Percentiles rank a stretch among this genome's conserved stretches.
phyloP scores from a whole-genome alignment of 2,888 invertebrate species.

The Drosophila aldrichi region DNA sequence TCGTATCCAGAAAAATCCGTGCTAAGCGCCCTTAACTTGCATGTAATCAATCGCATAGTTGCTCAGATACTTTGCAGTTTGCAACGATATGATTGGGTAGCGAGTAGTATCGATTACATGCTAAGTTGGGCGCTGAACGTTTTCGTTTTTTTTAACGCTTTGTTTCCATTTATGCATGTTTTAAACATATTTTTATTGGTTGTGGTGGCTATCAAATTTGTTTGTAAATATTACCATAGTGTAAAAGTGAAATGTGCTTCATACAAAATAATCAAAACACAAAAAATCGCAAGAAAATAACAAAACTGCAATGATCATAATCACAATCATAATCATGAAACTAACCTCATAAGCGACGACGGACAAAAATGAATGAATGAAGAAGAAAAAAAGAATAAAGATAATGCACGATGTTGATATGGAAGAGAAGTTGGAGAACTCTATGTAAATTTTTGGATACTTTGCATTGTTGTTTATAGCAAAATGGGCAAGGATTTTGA shows the following conservation, averaged over 20 bases:
- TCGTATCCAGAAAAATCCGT: neutral
- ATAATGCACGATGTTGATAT: neutral
- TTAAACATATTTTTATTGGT: conserved; percentile 18
- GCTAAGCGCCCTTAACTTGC: neutral
- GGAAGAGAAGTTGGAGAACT: neutral
- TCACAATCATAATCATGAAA: conserved; percentile 25
- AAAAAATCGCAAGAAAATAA: conserved; percentile 8
- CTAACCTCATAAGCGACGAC: conserved; percentile 15
- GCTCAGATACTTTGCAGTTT: conserved; percentile 7
- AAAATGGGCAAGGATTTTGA: conserved; percentile 87
- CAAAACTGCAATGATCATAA: conserved; percentile 17
- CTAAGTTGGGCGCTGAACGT: conserved; percentile 15
- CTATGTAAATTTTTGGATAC: conserved; percentile 8
- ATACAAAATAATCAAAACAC: neutral
- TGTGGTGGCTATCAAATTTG: conserved; percentile 23
- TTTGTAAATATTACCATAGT: conserved; percentile 6
- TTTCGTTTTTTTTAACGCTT: conserved; percentile 2
- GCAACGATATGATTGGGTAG: conserved; percentile 11
- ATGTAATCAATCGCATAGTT: conserved; percentile 14
- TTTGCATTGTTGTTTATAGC: conserved; percentile 61
- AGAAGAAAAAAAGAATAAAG: neutral
- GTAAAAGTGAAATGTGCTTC: conserved; percentile 33
- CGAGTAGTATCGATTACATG: conserved; percentile 15
- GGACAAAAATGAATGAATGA: conserved; percentile 4
- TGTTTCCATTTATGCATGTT: conserved; percentile 12